Conservation (phyloP, 1,140 invertebrate genomes). For the Drosophila teissieri region DNA sequence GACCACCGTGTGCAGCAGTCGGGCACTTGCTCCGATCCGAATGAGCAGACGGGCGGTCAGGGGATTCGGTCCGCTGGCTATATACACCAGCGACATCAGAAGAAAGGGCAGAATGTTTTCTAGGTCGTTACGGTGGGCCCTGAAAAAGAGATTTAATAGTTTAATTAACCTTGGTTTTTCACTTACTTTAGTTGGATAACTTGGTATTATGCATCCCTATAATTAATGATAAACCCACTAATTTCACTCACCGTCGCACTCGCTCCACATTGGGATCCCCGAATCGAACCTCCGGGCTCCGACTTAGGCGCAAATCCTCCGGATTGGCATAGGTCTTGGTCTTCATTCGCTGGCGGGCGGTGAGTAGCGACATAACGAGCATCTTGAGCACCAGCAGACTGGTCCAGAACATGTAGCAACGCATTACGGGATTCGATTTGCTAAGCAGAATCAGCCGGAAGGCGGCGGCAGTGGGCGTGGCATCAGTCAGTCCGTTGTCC, state of each 20-base stretch:
- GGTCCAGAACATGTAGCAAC: constrained; percentile 85
- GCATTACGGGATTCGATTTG: constrained; percentile 84
- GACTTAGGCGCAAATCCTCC: constrained; percentile 56
- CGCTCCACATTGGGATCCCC: constrained; percentile 69
- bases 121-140: constrained; percentile 89
- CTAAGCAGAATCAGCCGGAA: constrained; percentile 39
- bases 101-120: constrained; percentile 89
- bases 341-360: constrained; percentile 83
- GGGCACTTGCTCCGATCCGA: constrained; percentile 86
- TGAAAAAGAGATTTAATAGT: constrained; percentile 43
- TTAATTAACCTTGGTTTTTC: too few species aligned
- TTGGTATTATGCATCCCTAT: too few species aligned
- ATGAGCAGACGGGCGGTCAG: constrained; percentile 86
- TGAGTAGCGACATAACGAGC: constrained; percentile 85
- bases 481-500: constrained; percentile 4
- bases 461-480: constrained; percentile 1
- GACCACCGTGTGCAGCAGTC: constrained; percentile 87
- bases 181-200: too few species aligned
- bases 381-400: constrained; percentile 86
- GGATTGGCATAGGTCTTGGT: constrained; percentile 80
- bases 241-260: constrained; percentile 57
- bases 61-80: constrained; percentile 86
- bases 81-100: constrained; percentile 86
- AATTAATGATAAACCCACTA: too few species aligned
- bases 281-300: constrained; percentile 55